Conservation (phyloP, 2,113 vertebrate species). For the Callopanchax toddi region DNA sequence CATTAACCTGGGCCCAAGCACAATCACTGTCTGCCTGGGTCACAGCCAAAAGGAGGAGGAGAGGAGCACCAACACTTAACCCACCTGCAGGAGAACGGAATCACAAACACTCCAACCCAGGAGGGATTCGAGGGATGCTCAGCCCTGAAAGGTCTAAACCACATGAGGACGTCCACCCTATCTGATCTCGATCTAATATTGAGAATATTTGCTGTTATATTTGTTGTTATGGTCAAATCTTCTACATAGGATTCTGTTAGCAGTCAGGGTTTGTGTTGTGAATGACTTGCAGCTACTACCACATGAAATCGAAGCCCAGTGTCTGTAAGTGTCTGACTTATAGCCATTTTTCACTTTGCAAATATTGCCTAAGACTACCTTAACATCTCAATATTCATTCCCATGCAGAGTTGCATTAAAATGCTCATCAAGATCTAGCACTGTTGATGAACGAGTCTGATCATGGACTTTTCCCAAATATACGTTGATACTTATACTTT, state of each 20-base stretch:
- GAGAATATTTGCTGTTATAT: no score
- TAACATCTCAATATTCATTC: neutral
- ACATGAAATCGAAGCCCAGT: no score
- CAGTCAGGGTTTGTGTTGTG: no score
- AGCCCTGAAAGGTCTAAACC: neutral
- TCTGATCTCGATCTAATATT: no score
- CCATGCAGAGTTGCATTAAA: neutral
- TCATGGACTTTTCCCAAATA: neutral
- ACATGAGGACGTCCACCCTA: neutral
- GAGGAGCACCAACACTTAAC: slow-evolving; percentile 43
- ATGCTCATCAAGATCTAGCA: neutral
- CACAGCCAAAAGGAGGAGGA: slow-evolving; percentile 43
- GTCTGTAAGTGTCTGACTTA: no score
- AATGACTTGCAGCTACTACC: no score
- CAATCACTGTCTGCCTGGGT: slow-evolving; percentile 66
- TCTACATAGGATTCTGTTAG: no score
- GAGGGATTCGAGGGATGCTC: neutral
- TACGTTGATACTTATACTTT: no score
- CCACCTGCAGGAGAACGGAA: slow-evolving; percentile 45
- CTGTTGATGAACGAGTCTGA: neutral
- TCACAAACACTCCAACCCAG: slow-evolving; percentile 9
- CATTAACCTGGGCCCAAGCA: slow-evolving; percentile 74
- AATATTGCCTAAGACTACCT: no score
- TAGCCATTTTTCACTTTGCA: no score
- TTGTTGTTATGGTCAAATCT: neutral